Conservation (phyloP, 2,113 vertebrate species). For the Hypocryptadius cinnamomeus region DNA sequence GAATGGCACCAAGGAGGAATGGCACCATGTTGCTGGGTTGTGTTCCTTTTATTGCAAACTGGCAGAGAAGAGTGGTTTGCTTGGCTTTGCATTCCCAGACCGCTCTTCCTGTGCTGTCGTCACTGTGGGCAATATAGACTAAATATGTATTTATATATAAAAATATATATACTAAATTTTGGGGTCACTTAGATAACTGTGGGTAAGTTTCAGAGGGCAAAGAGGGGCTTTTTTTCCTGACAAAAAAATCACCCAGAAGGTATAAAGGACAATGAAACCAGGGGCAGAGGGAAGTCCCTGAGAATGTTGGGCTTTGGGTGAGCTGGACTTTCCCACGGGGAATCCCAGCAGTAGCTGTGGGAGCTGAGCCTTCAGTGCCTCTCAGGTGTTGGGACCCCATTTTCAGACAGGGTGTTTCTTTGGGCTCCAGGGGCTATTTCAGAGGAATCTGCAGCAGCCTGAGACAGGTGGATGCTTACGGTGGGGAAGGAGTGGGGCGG, state of each 20-base stretch:
- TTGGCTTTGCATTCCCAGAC: neutral
- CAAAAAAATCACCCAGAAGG: neutral
- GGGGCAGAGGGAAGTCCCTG: neutral
- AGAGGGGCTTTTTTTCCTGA: neutral
- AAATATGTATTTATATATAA: neutral
- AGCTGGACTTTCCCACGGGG: accelerated
- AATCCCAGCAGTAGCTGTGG: accelerated
- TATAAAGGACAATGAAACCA: neutral
- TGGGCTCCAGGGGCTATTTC: neutral
- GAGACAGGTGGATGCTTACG: accelerated
- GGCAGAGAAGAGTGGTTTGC: neutral
- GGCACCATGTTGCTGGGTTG: accelerated
- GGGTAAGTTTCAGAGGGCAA: neutral
- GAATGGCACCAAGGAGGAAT: neutral
- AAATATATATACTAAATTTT: neutral
- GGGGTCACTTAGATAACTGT: neutral
- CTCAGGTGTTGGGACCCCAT: accelerated
- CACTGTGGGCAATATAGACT: neutral
- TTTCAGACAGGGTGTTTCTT: neutral
- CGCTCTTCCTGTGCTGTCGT: accelerated
- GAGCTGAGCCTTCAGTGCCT: neutral
- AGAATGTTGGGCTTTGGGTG: accelerated
- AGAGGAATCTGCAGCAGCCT: neutral
- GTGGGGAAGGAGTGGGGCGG: neutral
- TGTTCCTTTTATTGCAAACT: neutral